Evolutionary conservation across 2,797 vertebrate species (phyloP).

Genomic region (Falco peregrinus): DNA sequence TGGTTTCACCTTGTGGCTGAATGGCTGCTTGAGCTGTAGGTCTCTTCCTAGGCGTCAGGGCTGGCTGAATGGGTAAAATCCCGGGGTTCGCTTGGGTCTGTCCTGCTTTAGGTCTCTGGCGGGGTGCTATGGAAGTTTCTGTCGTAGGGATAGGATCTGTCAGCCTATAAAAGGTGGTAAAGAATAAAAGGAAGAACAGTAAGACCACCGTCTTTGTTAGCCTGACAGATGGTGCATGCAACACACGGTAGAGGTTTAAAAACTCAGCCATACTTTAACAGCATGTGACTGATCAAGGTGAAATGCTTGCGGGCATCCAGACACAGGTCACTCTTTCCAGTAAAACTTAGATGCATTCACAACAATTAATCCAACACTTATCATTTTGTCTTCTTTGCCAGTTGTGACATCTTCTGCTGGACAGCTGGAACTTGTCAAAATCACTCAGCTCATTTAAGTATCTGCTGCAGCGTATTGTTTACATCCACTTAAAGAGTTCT

Average conservation of each 20-base stretch:
- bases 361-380: neutral
- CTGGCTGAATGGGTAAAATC: constrained; percentile 95
- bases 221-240: neutral
- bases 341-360: neutral
- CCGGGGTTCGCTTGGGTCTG: constrained; percentile 92
- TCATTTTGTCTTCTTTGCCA: neutral
- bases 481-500: neutral
- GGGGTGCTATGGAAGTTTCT: constrained; percentile 96
- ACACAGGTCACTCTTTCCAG: neutral
- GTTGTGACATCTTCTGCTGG: neutral
- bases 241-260: neutral
- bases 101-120: constrained; percentile 96
- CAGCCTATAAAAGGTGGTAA: constrained; percentile 77
- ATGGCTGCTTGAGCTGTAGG: constrained; percentile 78
- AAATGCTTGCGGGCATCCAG: neutral
- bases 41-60: constrained; percentile 94
- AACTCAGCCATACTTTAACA: neutral
- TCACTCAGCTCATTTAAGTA: neutral
- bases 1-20: constrained; percentile 79
- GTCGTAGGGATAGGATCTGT: constrained; percentile 93
- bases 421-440: constrained; percentile 31
- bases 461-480: neutral
- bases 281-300: neutral
- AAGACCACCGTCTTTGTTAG: neutral
- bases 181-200: neutral